Evolutionary conservation across 2,888 invertebrate genomes (phyloP).

Genomic region (Mesorhabditis spiculigera): DNA sequence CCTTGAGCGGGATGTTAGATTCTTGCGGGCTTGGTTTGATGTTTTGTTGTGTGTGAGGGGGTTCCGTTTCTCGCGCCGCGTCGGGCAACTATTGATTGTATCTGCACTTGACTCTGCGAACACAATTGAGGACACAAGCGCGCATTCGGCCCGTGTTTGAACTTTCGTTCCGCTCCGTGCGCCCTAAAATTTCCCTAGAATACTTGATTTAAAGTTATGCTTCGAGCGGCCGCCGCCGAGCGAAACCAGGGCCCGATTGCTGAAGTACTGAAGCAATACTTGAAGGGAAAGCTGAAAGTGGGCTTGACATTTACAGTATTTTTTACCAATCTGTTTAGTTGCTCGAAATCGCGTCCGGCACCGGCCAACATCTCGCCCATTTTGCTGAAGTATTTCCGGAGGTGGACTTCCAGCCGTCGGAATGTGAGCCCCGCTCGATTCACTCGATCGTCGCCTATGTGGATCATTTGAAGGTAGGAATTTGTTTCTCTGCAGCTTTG

Average conservation of each 20-base stretch:
- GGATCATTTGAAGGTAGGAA: constrained; percentile 40
- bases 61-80: too few species aligned
- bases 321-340: constrained; percentile 28
- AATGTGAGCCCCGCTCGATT: constrained; percentile 69
- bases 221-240: constrained; percentile 29
- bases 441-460: constrained; percentile 64
- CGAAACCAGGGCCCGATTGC: constrained; percentile 25
- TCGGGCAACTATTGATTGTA: too few species aligned
- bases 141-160: too few species aligned
- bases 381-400: constrained; percentile 76
- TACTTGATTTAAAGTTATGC: constrained; percentile 10
- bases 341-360: constrained; percentile 77
- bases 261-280: constrained; percentile 21
- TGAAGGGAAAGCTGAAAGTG: constrained; percentile 9
- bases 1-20: too few species aligned
- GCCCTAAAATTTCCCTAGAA: too few species aligned
- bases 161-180: too few species aligned
- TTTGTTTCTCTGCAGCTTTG: neutral
- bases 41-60: too few species aligned
- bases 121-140: too few species aligned
- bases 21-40: too few species aligned
- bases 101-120: too few species aligned
- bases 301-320: neutral
- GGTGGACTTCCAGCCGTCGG: constrained; percentile 77
- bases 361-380: constrained; percentile 75